phyloP scores from a whole-genome alignment of 1,140 invertebrate species.

The Eciton burchellii region DNA sequence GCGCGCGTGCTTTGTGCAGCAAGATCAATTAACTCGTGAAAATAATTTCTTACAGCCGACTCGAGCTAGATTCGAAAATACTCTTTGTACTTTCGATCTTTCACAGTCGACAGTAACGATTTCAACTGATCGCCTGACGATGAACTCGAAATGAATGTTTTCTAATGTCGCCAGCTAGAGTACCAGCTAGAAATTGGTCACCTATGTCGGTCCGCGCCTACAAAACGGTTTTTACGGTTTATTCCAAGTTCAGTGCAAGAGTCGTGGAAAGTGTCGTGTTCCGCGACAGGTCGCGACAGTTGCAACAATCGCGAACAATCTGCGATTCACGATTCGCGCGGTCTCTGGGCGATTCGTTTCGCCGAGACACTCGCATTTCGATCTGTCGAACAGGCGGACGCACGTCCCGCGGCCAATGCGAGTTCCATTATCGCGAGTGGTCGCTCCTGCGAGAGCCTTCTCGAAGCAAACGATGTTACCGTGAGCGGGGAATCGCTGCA shows the following conservation, averaged over 20 bases:
- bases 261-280: not conserved
- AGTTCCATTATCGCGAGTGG: not conserved
- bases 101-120: not conserved
- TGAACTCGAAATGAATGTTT: too few species aligned
- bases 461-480: constrained; percentile 25
- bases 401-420: constrained; percentile 19
- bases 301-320: not conserved
- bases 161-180: too few species aligned
- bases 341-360: constrained; percentile 30
- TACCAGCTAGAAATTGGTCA: too few species aligned
- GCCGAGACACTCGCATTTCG: not conserved
- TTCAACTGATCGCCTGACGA: not conserved
- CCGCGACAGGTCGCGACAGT: not conserved
- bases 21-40: constrained; percentile 14
- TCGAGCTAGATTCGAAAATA: not conserved
- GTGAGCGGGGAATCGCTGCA: constrained; percentile 11
- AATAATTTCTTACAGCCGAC: not conserved
- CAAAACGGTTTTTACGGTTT: not conserved
- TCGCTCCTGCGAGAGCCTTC: constrained; percentile 31
- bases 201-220: not conserved
- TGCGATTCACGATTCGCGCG: not conserved
- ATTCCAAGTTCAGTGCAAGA: not conserved
- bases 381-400: constrained; percentile 6
- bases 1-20: not conserved
- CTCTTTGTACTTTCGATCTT: not conserved